A percentile compares a stretch with the other conserved stretches of the same genome.
Conservation (phyloP, 1,140 invertebrate species). For the Drosophila repletoides region DNA sequence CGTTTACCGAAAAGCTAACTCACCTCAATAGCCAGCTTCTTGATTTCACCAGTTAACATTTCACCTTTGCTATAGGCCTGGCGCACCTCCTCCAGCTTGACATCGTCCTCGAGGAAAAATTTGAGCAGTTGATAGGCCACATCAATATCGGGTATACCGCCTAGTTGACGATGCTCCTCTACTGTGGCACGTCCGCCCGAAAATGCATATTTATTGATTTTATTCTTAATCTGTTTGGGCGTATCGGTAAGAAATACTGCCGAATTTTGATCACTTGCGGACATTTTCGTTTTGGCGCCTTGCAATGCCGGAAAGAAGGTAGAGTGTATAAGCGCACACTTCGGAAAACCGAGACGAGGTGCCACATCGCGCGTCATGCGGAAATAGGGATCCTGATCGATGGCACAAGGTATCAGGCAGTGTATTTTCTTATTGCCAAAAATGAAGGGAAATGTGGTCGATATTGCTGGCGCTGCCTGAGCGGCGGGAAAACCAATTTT, state of each 20-base stretch:
- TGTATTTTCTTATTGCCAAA: conserved; percentile 92
- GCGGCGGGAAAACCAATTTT: conserved; percentile 98
- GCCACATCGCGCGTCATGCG: conserved; percentile 99
- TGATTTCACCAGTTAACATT: conserved; percentile 96
- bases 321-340: conserved; percentile 97
- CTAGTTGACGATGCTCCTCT: conserved; percentile 94
- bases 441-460: conserved; percentile 97
- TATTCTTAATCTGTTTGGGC: conserved; percentile 98
- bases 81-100: conserved; percentile 91
- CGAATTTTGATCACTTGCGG: conserved; percentile 95
- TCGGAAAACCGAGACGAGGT: conserved; percentile 92
- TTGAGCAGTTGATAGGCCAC: conserved; percentile 97
- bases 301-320: conserved; percentile 98
- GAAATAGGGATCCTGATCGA: conserved; percentile 99
- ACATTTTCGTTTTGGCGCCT: conserved; percentile 99
- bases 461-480: conserved; percentile 97
- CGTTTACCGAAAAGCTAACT: too few relatives aligned
- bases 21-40: conserved; percentile 93
- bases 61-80: conserved; percentile 94
- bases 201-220: conserved; percentile 99
- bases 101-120: conserved; percentile 98
- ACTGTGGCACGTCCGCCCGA: conserved; percentile 96
- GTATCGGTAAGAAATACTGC: conserved; percentile 98
- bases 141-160: conserved; percentile 98
- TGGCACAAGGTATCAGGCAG: conserved; percentile 98